Conservation (phyloP, 1,140 invertebrate genomes). For the Lepidurus arcticus region DNA sequence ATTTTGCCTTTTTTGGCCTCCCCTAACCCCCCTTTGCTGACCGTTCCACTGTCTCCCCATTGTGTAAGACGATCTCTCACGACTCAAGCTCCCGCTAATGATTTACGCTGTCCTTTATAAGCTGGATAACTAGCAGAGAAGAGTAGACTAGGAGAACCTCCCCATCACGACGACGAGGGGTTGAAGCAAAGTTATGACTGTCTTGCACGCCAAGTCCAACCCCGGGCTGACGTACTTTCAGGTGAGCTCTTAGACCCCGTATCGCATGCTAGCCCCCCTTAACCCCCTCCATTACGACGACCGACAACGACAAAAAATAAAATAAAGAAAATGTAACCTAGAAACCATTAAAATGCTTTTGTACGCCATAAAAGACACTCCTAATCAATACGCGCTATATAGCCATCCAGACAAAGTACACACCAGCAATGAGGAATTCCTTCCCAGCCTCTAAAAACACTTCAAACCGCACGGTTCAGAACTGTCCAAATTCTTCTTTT, state of each 20-base stretch:
- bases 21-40: not conserved
- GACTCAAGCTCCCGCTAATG: slow-evolving; percentile 21
- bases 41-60: not conserved
- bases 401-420: no score
- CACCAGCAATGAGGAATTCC: no score
- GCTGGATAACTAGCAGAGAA: not conserved
- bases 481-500: no score
- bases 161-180: not conserved
- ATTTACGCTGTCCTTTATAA: slow-evolving; percentile 22
- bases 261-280: not conserved
- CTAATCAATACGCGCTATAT: no score
- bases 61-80: slow-evolving; percentile 19
- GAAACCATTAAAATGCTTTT: no score
- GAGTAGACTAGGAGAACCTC: not conserved
- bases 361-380: no score
- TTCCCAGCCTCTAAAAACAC: no score
- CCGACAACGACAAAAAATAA: not conserved
- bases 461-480: no score
- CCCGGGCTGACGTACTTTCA: not conserved
- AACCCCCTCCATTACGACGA: not conserved
- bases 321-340: no score
- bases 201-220: not conserved
- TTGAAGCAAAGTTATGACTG: slow-evolving; percentile 3
- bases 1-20: not conserved
- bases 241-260: not conserved